Evolutionary conservation across 1,140 invertebrate species (phyloP).

Genomic region (Tetramorium alpestre): DNA sequence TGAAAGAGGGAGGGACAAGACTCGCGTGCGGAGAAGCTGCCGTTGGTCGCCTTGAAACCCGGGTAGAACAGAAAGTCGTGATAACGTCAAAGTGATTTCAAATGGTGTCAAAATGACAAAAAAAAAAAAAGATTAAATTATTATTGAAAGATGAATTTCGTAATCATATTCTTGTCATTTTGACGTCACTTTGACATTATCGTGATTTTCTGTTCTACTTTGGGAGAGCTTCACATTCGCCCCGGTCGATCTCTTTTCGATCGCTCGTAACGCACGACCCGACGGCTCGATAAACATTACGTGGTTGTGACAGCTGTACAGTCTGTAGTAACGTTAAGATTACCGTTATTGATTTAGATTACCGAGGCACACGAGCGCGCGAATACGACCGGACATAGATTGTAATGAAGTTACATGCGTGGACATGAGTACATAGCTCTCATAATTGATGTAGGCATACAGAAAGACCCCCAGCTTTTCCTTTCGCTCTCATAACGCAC

Average conservation of each 20-base stretch:
- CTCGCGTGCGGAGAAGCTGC: background rate
- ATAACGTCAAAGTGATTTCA: too few relatives aligned
- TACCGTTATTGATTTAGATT: slow-evolving; percentile 39
- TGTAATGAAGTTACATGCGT: background rate
- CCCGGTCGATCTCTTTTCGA: background rate
- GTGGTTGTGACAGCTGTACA: slow-evolving; percentile 31
- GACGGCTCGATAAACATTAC: slow-evolving; percentile 35
- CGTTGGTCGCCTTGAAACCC: background rate
- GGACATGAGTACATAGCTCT: background rate
- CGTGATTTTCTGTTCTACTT: too few relatives aligned
- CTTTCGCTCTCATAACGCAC: slow-evolving; percentile 5
- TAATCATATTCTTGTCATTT: too few relatives aligned
- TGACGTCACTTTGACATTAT: too few relatives aligned
- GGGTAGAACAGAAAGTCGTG: too few relatives aligned
- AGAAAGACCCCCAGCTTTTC: background rate
- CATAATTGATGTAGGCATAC: background rate
- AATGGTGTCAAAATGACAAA: too few relatives aligned
- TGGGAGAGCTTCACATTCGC: background rate
- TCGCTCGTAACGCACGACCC: background rate
- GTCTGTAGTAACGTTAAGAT: slow-evolving; percentile 8
- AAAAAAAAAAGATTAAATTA: too few relatives aligned
- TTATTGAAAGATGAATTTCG: too few relatives aligned
- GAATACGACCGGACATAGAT: background rate
- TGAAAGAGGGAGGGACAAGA: background rate
- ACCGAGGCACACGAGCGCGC: background rate